Evolutionary conservation across 2,888 invertebrate species (phyloP), one percentile per base, ranked within the genome.

Genomic region (Leptodirus hochenwartii): DNA sequence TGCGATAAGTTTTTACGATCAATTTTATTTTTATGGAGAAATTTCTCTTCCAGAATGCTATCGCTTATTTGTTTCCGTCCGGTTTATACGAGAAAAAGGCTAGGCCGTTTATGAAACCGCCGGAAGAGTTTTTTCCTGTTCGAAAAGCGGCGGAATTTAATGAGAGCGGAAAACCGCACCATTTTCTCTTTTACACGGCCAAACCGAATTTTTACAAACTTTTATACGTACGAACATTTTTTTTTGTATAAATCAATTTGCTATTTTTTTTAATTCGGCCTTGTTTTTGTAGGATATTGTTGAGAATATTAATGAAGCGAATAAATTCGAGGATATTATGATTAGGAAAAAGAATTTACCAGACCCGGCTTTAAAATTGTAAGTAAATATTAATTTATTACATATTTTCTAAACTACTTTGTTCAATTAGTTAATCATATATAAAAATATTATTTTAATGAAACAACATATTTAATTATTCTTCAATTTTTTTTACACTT

Each of bases 61-160:
- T 98, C 42, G 66, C 70, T 38, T 98, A 98, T 58, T 59, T 98
- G n/a, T 81, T 98, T 45, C 98, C 98, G 4, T 93, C 93, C 34
- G 93, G 90, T 4, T 59, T 98, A 30, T 85, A 66, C 50, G 82
- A 87, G 31, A 71, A 69, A 40, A 68, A 64, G 41, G 91, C 95
- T 0, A 66, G 85, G 30, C 96, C 98, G 0, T 54, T 79, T 10
- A 81, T 98, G 85, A 77, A 75, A 48, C 78, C 81, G 14, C 95
- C 96, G 15, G 73, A 76, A 45, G 75, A 84, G 58, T 61, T 87
- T n/a, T 85, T 78, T 54, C 81, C 84, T 2, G 64, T 68, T 20
- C 65, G 69, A 33, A 88, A 87, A 59, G 82, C 75, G 23, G 88
- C 88, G 3, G 79, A 88, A 52, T 93, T 93, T 59, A 87, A 88